Percentiles rank a stretch among this genome's conserved stretches.
Conservation (phyloP, 2,888 invertebrate species). For the Ochropacha duplaris region DNA sequence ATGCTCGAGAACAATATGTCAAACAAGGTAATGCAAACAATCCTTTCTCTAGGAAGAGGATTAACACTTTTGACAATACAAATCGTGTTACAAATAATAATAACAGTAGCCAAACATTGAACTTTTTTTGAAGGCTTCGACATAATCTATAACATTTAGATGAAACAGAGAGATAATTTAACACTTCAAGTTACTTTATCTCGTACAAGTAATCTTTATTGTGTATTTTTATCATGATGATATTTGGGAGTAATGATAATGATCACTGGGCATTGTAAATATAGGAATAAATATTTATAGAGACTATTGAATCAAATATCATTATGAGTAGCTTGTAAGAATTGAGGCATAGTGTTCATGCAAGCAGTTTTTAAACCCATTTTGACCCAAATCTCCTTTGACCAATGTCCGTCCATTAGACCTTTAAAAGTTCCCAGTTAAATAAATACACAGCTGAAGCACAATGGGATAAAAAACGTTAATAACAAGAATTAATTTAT, state of each 20-base stretch:
- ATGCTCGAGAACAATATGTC: slow-evolving; percentile 5
- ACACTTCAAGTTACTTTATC: slow-evolving; percentile 61
- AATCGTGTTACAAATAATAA: slow-evolving; percentile 69
- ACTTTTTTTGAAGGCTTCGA: slow-evolving; percentile 48
- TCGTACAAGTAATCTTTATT: slow-evolving; percentile 56
- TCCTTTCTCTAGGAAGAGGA: slow-evolving; percentile 62
- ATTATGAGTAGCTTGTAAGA: background rate
- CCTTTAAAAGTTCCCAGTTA: slow-evolving; percentile 60
- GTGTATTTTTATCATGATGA: slow-evolving; percentile 26
- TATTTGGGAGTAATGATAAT: slow-evolving; percentile 39
- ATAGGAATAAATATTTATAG: background rate
- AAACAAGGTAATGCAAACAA: slow-evolving; percentile 32
- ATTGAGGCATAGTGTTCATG: background rate
- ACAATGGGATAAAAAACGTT: slow-evolving; percentile 79
- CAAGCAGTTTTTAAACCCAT: slow-evolving; percentile 5
- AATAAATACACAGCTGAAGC: slow-evolving; percentile 67
- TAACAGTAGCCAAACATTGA: slow-evolving; percentile 62
- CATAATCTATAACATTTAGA: slow-evolving; percentile 55
- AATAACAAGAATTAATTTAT: slow-evolving; percentile 82
- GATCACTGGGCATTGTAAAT: slow-evolving; percentile 24
- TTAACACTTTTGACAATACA: slow-evolving; percentile 61
- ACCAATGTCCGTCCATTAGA: slow-evolving; percentile 77
- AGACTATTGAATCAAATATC: background rate
- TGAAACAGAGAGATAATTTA: slow-evolving; percentile 56
- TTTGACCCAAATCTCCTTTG: slow-evolving; percentile 58